phyloP scores from a whole-genome alignment of 1,140 invertebrate genomes.

The Sitobion miscanthi region DNA sequence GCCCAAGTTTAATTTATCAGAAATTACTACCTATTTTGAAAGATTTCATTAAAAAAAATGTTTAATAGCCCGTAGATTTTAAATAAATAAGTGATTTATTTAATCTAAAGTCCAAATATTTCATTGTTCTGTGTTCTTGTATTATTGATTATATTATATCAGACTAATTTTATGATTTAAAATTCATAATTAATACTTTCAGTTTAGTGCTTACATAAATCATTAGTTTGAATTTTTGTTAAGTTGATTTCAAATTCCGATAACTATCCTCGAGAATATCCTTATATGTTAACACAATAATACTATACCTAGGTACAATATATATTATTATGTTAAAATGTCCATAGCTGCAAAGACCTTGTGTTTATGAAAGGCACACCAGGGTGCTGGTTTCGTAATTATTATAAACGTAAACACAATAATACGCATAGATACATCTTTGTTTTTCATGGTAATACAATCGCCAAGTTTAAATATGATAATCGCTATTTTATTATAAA shows the following conservation, averaged over 20 bases:
- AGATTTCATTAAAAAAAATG: background rate
- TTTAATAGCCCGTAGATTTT: background rate
- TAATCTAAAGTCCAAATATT: background rate
- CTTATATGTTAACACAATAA: background rate
- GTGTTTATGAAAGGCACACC: slow-evolving; percentile 23
- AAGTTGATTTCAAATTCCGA: background rate
- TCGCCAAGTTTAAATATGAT: background rate
- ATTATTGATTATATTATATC: background rate
- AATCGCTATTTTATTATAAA: background rate
- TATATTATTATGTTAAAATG: background rate
- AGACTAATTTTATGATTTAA: background rate
- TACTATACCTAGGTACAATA: background rate
- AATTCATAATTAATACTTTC: background rate
- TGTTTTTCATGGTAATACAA: background rate
- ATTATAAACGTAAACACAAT: background rate
- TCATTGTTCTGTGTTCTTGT: background rate
- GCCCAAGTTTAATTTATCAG: background rate
- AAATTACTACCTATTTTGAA: background rate
- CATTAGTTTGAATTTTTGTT: background rate
- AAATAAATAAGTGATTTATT: background rate
- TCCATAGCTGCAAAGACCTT: slow-evolving; percentile 24
- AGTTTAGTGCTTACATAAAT: background rate
- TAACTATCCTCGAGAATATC: background rate
- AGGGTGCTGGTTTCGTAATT: slow-evolving; percentile 16
- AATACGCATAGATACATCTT: background rate